These are phyloP conservation scores for Heliconius hermathena DNA, from an alignment of 1,140 invertebrate species.

Conservation along the genomic window DNA sequence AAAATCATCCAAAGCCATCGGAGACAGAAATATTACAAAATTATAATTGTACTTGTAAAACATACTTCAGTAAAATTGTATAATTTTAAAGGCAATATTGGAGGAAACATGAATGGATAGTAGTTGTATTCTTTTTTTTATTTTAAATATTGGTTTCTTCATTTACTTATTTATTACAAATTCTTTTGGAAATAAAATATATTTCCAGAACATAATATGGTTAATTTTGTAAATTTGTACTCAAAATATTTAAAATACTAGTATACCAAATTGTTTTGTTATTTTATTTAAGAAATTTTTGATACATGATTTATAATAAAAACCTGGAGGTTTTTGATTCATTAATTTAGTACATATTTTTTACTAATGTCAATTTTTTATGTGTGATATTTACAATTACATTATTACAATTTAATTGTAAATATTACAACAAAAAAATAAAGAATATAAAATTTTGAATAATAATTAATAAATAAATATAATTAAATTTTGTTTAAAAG, in stretches of 20 bases:
- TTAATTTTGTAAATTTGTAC: slow-evolving; percentile 14
- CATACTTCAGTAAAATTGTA: slow-evolving; percentile 2
- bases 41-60: background rate
- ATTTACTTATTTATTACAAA: background rate
- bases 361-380: background rate
- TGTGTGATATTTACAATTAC: no score
- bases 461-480: background rate
- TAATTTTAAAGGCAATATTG: slow-evolving; percentile 12
- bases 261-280: background rate
- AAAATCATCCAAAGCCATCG: background rate
- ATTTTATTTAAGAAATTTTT: background rate
- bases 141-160: background rate
- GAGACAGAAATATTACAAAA: background rate
- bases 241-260: background rate
- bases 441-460: background rate
- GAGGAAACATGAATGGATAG: background rate
- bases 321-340: background rate
- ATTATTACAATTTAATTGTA: no score
- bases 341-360: background rate
- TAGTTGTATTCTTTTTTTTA: background rate
- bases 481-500: background rate
- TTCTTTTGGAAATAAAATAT: background rate
- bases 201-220: background rate
- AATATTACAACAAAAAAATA: no score
- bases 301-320: background rate